Conservation (phyloP, 1,140 invertebrate species). For the Macrobrachium nipponense region DNA sequence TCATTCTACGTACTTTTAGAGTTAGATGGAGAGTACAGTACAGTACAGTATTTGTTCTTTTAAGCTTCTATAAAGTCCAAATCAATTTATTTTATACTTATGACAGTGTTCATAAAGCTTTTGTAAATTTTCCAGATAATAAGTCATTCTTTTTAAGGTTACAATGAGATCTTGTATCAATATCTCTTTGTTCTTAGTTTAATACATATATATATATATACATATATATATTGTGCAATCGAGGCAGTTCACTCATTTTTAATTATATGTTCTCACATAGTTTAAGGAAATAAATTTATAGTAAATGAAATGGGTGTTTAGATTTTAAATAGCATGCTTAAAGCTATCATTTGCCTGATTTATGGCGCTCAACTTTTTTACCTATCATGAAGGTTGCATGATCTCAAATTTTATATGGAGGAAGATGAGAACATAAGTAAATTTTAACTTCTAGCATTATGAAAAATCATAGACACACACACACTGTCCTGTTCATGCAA, state of each 20-base stretch:
- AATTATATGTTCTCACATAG: slow-evolving; percentile 57
- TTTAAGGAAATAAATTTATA: slow-evolving; percentile 61
- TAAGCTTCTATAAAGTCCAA: slow-evolving; percentile 30
- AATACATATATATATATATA: background rate
- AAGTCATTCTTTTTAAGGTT: slow-evolving; percentile 55
- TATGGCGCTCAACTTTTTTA: slow-evolving; percentile 41
- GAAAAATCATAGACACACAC: slow-evolving; percentile 2
- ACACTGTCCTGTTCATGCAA: slow-evolving; percentile 44
- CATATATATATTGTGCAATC: slow-evolving; percentile 49
- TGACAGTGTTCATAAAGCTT: slow-evolving; percentile 9
- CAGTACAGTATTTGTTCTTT: slow-evolving; percentile 16
- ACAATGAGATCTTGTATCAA: slow-evolving; percentile 62
- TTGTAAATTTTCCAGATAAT: slow-evolving; percentile 49
- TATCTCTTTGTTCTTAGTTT: slow-evolving; percentile 45
- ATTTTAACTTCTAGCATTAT: slow-evolving; percentile 14
- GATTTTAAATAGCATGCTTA: slow-evolving; percentile 50
- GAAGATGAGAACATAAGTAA: slow-evolving; percentile 14
- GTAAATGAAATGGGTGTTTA: slow-evolving; percentile 58
- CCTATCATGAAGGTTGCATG: slow-evolving; percentile 55
- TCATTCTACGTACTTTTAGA: slow-evolving; percentile 41
- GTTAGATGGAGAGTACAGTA: slow-evolving; percentile 28
- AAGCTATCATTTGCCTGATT: slow-evolving; percentile 40
- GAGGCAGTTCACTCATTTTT: slow-evolving; percentile 51
- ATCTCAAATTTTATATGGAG: slow-evolving; percentile 26
- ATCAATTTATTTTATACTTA: slow-evolving; percentile 38